These are phyloP conservation scores for Eurytoma adleriae DNA, from an alignment of 2,888 invertebrate genomes.

Conservation along the genomic window DNA sequence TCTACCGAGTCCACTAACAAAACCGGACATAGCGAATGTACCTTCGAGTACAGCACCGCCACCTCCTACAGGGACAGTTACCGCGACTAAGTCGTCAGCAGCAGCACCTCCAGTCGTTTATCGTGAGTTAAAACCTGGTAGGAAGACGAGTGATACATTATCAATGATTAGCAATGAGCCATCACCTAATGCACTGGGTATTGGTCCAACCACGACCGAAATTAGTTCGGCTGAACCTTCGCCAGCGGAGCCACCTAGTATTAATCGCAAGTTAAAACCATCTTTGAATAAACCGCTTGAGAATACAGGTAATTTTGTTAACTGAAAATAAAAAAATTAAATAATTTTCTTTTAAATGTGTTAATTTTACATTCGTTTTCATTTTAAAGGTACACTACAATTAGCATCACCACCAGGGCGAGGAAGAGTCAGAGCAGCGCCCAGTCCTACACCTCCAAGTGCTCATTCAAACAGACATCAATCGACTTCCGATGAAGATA, in stretches of 20 bases:
- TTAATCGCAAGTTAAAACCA: slow-evolving; percentile 83
- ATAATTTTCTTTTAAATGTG: background rate
- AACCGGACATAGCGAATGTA: slow-evolving; percentile 54
- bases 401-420: slow-evolving; percentile 75
- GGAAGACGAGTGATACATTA: slow-evolving; percentile 72
- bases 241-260: slow-evolving; percentile 82
- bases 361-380: slow-evolving; percentile 63
- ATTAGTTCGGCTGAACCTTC: slow-evolving; percentile 71
- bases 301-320: slow-evolving; percentile 63
- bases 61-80: slow-evolving; percentile 74
- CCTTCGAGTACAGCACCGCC: slow-evolving; percentile 73
- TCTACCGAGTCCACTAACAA: slow-evolving; percentile 78
- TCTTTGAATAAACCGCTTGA: slow-evolving; percentile 37
- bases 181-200: slow-evolving; percentile 38
- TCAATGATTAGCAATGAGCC: slow-evolving; percentile 76
- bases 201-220: background rate
- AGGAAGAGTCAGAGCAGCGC: slow-evolving; percentile 77
- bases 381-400: slow-evolving; percentile 69
- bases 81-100: slow-evolving; percentile 56
- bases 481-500: slow-evolving; percentile 76
- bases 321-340: background rate
- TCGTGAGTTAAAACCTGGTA: slow-evolving; percentile 80
- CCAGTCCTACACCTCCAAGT: slow-evolving; percentile 78
- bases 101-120: slow-evolving; percentile 77
- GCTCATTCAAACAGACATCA: slow-evolving; percentile 68